These are phyloP conservation scores for Ectemnius cavifrons DNA, from an alignment of 2,888 invertebrate species.

Conservation along the genomic window DNA sequence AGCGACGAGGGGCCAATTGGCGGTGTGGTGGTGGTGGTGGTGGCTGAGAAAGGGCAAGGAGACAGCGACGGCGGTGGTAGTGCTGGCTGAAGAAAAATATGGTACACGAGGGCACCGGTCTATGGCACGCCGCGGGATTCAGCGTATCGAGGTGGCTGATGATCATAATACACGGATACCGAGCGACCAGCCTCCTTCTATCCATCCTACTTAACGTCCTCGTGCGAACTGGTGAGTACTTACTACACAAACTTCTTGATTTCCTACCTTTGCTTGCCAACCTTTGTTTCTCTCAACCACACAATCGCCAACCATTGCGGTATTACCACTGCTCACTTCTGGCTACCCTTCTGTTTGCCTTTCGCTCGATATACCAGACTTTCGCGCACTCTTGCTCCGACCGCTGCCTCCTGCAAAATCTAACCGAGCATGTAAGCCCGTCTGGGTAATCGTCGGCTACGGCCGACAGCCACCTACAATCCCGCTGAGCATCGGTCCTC, in stretches of 20 bases:
- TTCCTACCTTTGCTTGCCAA: background rate
- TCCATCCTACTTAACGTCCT: conserved; percentile 73
- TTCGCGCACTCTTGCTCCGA: conserved; percentile 5
- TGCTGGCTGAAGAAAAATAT: conserved; percentile 62
- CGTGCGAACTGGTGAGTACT: conserved; percentile 72
- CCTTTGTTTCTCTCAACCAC: conserved; percentile 14
- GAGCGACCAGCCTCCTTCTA: conserved; percentile 70
- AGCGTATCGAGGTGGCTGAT: conserved; percentile 69
- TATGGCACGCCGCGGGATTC: conserved; percentile 71
- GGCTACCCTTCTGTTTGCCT: conserved; percentile 30
- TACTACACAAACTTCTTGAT: conserved; percentile 15
- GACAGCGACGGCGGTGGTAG: conserved; percentile 52
- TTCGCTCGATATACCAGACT: conserved; percentile 22
- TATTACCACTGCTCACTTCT: too few species aligned
- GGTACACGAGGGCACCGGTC: conserved; percentile 71
- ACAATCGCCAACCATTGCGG: background rate
- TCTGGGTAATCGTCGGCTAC: conserved; percentile 37
- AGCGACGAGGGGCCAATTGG: conserved; percentile 38
- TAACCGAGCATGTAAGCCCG: conserved; percentile 8
- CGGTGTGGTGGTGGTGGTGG: conserved; percentile 33
- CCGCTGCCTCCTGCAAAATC: conserved; percentile 27
- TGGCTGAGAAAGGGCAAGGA: conserved; percentile 43
- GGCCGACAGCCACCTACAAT: conserved; percentile 16
- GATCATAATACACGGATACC: conserved; percentile 70
- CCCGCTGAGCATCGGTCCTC: conserved; percentile 14